Conservation (phyloP, 2,797 vertebrate genomes). For the Rhynchotus rufescens region DNA sequence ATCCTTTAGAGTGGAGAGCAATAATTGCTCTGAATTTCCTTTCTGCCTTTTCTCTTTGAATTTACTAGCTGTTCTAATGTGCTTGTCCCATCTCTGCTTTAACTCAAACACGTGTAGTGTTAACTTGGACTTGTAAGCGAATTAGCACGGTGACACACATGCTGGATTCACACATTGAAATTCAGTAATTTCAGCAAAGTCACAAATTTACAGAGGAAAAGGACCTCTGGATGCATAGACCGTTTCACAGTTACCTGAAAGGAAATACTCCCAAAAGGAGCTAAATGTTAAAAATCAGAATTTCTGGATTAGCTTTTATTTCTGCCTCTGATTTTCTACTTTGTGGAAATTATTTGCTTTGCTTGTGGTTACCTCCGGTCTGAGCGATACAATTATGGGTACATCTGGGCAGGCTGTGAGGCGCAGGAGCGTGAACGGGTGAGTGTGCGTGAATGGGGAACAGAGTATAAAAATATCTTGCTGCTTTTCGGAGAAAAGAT, state of each 20-base stretch:
- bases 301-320: background rate
- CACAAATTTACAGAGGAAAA: background rate
- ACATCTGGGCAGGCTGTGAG: background rate
- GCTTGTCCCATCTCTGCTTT: background rate
- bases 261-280: background rate
- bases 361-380: background rate
- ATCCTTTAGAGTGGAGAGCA: conserved; percentile 51
- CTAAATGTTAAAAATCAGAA: fast-evolving
- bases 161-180: background rate
- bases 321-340: background rate
- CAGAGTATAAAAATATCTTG: fast-evolving
- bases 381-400: background rate
- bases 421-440: background rate
- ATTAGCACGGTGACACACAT: background rate
- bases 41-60: background rate
- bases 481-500: background rate
- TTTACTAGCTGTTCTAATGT: background rate
- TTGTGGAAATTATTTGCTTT: background rate
- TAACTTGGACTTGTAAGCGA: conserved; percentile 49
- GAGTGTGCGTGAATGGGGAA: background rate
- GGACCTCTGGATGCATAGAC: background rate
- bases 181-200: background rate
- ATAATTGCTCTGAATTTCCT: conserved; percentile 24
- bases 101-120: background rate
- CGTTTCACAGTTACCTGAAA: background rate